Evolutionary conservation across 2,888 invertebrate species (phyloP).

Genomic region (Homarus gammarus): DNA sequence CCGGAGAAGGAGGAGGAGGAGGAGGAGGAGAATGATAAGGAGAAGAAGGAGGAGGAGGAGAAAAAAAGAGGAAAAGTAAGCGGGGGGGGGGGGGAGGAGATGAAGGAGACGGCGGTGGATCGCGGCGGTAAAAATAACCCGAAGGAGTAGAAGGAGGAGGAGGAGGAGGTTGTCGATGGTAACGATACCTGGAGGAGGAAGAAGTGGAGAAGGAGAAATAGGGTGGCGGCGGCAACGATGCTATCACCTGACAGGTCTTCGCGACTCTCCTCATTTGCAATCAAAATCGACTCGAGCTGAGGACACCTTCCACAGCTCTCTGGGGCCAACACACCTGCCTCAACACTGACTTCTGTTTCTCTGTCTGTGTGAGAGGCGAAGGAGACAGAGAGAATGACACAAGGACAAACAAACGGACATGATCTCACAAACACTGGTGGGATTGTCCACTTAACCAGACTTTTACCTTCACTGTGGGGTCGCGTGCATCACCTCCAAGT

Average conservation of each 20-base stretch:
- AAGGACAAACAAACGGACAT: too few relatives aligned
- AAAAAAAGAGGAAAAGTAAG: neutral
- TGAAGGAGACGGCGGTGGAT: neutral
- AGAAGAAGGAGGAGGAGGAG: neutral
- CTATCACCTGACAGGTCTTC: slow-evolving; percentile 24
- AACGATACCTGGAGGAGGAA: neutral
- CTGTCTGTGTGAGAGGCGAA: too few relatives aligned
- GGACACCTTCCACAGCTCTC: neutral
- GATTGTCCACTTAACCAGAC: too few relatives aligned
- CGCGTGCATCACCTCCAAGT: too few relatives aligned
- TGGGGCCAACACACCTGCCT: neutral
- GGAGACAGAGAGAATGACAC: too few relatives aligned
- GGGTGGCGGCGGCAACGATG: slow-evolving; percentile 5
- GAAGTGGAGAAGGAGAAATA: slow-evolving; percentile 1
- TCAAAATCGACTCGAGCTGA: slow-evolving; percentile 35
- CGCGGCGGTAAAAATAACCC: neutral
- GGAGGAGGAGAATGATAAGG: neutral
- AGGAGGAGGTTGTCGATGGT: neutral
- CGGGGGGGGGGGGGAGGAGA: neutral
- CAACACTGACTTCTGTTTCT: neutral
- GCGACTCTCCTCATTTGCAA: slow-evolving; percentile 35
- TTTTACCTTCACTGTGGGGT: too few relatives aligned
- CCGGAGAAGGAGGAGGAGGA: neutral
- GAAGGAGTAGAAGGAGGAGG: neutral
- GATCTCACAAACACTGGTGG: too few relatives aligned